Evolutionary conservation across 2,888 invertebrate genomes (phyloP).

Genomic region (Byasa hedistus): DNA sequence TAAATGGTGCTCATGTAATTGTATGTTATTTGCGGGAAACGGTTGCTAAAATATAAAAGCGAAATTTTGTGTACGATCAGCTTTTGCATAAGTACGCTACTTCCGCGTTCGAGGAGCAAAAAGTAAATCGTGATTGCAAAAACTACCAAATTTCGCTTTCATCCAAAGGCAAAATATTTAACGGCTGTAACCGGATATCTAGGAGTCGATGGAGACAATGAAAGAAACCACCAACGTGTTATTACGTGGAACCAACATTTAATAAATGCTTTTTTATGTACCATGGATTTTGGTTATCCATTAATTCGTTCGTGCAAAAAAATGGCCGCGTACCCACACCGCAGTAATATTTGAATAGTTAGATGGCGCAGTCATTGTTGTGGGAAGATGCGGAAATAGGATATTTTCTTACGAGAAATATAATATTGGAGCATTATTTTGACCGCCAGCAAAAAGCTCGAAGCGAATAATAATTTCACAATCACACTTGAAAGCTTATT

Average conservation of each 20-base stretch:
- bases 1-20: constrained; percentile 61
- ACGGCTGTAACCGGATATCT: constrained; percentile 79
- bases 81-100: constrained; percentile 76
- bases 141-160: constrained; percentile 77
- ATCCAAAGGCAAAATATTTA: constrained; percentile 77
- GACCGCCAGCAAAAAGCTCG: constrained; percentile 67
- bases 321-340: constrained; percentile 63
- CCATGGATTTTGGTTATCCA: constrained; percentile 77
- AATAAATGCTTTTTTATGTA: constrained; percentile 78
- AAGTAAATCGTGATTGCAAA: constrained; percentile 65
- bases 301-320: constrained; percentile 76
- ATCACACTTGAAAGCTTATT: constrained; percentile 41
- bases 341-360: constrained; percentile 76
- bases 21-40: constrained; percentile 63
- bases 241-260: constrained; percentile 79
- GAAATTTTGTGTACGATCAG: constrained; percentile 65
- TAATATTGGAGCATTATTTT: constrained; percentile 76
- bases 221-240: constrained; percentile 77
- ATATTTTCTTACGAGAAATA: constrained; percentile 80
- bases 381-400: constrained; percentile 80
- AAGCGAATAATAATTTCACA: constrained; percentile 54
- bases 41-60: constrained; percentile 59
- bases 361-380: constrained; percentile 74
- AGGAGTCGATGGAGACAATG: constrained; percentile 75
- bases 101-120: constrained; percentile 74